Conservation (phyloP, 1,140 invertebrate species). For the Bombus ignitus region DNA sequence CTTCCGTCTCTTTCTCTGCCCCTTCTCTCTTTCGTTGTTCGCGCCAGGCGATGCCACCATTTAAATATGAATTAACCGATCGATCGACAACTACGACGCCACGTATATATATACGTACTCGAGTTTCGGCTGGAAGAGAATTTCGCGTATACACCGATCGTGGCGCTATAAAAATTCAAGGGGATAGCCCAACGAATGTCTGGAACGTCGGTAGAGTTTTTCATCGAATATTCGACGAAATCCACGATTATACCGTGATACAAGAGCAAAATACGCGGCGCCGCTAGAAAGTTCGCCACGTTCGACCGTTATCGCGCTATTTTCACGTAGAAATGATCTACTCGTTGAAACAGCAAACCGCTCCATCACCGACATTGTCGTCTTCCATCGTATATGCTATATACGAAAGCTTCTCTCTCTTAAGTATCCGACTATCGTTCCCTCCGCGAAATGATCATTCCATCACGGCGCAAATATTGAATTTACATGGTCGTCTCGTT, state of each 20-base stretch:
- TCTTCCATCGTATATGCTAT: not conserved
- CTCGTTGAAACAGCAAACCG: not conserved
- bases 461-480: constrained; percentile 67
- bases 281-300: not conserved
- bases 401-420: not conserved
- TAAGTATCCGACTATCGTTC: constrained; percentile 45
- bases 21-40: not conserved
- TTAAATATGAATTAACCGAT: constrained; percentile 51
- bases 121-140: constrained; percentile 4
- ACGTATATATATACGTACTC: not conserved
- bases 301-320: not conserved
- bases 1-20: no score
- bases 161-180: constrained; percentile 6
- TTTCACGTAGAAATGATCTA: not conserved
- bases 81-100: not conserved
- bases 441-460: constrained; percentile 59
- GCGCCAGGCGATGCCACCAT: constrained; percentile 24
- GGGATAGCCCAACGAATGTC: not conserved
- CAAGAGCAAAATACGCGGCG: no score
- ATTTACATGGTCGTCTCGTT: constrained; percentile 68
- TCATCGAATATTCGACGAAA: not conserved
- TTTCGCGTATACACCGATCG: constrained; percentile 30
- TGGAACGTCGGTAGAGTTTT: not conserved
- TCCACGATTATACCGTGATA: not conserved
- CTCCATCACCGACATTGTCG: not conserved